Evolutionary conservation across 2,888 invertebrate species (phyloP), one percentile per base, ranked within the genome.

Genomic region (Pyrochroa serraticornis): DNA sequence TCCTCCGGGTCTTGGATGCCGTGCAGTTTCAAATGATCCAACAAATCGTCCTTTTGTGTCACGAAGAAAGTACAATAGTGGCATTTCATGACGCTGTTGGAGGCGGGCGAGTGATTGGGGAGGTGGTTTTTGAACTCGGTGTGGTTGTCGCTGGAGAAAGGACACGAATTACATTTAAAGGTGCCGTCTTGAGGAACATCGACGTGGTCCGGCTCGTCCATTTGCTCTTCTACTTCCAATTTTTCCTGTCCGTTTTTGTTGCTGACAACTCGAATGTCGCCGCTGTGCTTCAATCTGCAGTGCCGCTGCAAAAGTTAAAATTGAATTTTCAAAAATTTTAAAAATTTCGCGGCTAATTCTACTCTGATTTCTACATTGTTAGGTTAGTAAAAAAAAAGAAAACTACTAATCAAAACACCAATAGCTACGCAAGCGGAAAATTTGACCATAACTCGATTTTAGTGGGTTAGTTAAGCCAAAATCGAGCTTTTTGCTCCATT

Each of bases 51-150:
- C 74, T 88, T 88, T 47, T 86, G 84, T 67, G 84, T 84, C 0
- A 91, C 92, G 75, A 88, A 92, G 79, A 85, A 94, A 0, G 90
- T 88, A 74, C 94, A 95, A 71, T 87, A 87, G 69, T 86, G 87
- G 76, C 94, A 95, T 76, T 90, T 91, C 74, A 88, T 88, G 66
- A 88, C 85, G 39, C 88, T 88, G 54, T 86, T 86, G 0, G 86
- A 79, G 51, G 85, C 83, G 0, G 88, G 85, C 46, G 85, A 83
- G 76, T 93, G 92, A 67, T 89, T 87, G 58, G 86, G 84, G 65
- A 87, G 79, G 75, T 93, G 91, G 14, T 81, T 79, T 37, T 86
- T 82, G 60, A 90, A 82, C 45, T 82, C 80, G 43, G 82, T 80
- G 54, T 84, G 82, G 68, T 86, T 83, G 61, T 83, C 80, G 34